phyloP scores from a whole-genome alignment of 2,113 vertebrate genomes.

The Colossoma macropomum region DNA sequence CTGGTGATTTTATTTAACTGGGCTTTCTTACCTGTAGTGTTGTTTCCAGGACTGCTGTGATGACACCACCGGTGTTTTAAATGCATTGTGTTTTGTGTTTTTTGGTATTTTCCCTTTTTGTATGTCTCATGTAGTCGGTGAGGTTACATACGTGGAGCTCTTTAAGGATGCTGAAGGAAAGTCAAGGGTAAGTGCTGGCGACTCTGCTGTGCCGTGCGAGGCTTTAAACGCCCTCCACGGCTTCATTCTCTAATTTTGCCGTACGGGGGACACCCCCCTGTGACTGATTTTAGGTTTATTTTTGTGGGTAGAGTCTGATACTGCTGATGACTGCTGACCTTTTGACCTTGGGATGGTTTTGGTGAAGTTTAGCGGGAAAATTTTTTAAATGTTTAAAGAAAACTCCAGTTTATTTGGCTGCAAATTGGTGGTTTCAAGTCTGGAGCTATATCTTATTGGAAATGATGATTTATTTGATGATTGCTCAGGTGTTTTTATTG shows the following conservation, averaged over 20 bases:
- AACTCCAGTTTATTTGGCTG: conserved; percentile 77
- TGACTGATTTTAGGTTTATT: conserved; percentile 37
- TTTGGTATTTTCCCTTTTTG: conserved; percentile 99
- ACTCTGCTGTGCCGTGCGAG: conserved; percentile 90
- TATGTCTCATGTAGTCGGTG: conserved; percentile 99
- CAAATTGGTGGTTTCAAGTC: conserved; percentile 75
- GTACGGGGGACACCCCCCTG: conserved; percentile 11
- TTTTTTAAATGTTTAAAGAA: conserved; percentile 68
- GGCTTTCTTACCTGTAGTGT: conserved; percentile 94
- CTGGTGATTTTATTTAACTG: conserved; percentile 89
- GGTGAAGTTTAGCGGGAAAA: conserved; percentile 69
- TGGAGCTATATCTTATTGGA: conserved; percentile 75
- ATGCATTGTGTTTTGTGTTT: conserved; percentile 89
- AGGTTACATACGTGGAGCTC: conserved; percentile 99
- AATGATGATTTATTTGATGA: conserved; percentile 69
- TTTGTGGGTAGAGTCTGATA: conserved; percentile 74
- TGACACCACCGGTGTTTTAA: conserved; percentile 96
- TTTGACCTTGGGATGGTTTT: conserved; percentile 76
- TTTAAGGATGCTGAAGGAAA: conserved; percentile 99
- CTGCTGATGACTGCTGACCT: conserved; percentile 58
- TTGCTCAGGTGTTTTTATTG: conserved; percentile 66
- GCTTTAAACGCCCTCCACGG: conserved; percentile 97
- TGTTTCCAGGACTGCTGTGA: conserved; percentile 93
- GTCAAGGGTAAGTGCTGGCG: conserved; percentile 99
- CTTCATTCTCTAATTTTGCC: conserved; percentile 87